Evolutionary conservation across 2,797 vertebrate genomes (phyloP).

Genomic region (Fistularia tabacaria): DNA sequence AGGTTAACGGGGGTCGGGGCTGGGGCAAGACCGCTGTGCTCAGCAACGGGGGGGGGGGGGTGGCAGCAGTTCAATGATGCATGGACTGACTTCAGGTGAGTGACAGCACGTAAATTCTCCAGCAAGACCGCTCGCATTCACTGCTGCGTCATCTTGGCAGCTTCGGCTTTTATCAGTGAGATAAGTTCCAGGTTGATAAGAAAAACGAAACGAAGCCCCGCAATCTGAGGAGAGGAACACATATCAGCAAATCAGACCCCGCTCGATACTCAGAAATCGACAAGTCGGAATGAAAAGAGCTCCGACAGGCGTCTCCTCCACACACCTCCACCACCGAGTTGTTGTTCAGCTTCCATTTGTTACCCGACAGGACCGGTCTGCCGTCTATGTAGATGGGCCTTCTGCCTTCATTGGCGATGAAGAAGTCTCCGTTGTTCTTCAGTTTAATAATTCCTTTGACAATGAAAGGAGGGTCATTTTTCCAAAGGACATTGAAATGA

Average conservation of each 20-base stretch:
- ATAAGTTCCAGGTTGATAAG: constrained; percentile 97
- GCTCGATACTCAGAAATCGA: not conserved
- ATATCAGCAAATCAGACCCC: not conserved
- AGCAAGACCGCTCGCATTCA: constrained; percentile 57
- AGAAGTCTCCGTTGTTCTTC: constrained; percentile 96
- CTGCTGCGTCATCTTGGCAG: constrained; percentile 90
- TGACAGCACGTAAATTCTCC: not conserved
- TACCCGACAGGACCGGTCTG: constrained; percentile 88
- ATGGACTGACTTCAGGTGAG: constrained; percentile 2
- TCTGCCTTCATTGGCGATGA: constrained; percentile 92
- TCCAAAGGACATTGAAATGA: too few relatives aligned
- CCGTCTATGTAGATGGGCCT: constrained; percentile 93
- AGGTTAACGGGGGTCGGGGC: constrained; percentile 17
- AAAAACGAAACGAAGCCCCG: constrained; percentile 94
- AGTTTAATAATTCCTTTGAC: constrained; percentile 88
- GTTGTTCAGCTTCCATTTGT: constrained; percentile 96
- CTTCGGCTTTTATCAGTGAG: constrained; percentile 92
- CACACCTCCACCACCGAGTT: constrained; percentile 93
- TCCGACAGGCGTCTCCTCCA: not conserved
- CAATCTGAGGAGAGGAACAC: constrained; percentile 76
- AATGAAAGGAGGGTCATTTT: not conserved
- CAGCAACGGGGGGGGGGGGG: not conserved
- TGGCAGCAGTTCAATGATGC: constrained; percentile 2
- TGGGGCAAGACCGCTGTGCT: constrained; percentile 5
- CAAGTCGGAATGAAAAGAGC: not conserved